Conservation (phyloP, 2,113 vertebrate species). For the Pyrgilauda ruficollis region DNA sequence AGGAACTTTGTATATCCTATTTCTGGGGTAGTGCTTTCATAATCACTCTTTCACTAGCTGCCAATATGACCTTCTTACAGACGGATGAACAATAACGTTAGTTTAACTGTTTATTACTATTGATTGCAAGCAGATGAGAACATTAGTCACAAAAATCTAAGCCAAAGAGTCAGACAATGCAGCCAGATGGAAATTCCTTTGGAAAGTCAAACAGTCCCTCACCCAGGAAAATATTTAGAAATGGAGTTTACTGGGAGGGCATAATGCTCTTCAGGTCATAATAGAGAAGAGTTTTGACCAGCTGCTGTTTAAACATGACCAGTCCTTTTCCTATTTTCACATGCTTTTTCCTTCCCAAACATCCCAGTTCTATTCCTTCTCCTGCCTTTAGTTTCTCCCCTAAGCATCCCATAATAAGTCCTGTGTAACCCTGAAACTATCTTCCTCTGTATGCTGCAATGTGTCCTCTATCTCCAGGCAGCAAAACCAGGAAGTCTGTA, state of each 20-base stretch:
- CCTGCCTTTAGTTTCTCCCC: not conserved
- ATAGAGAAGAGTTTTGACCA: not conserved
- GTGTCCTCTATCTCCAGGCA: not conserved
- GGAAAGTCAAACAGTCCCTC: not conserved
- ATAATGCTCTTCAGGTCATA: not conserved
- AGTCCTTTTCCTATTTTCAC: not conserved
- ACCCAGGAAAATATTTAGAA: not conserved
- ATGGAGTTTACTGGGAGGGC: not conserved
- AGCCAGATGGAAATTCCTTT: not conserved
- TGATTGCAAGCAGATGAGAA: conserved; percentile 21
- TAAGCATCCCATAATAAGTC: not conserved
- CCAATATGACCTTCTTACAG: not conserved
- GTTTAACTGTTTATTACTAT: not conserved
- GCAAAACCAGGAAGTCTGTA: not conserved
- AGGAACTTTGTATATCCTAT: not conserved
- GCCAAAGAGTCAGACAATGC: not conserved
- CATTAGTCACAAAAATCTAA: not conserved
- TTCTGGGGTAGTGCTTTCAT: not conserved
- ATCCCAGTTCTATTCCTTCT: not conserved
- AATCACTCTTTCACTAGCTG: not conserved
- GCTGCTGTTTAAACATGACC: not conserved
- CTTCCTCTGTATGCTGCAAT: not conserved
- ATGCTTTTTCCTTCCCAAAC: not conserved
- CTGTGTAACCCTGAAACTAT: not conserved
- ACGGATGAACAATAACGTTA: not conserved